phyloP scores from a whole-genome alignment of 2,113 vertebrate species.

The Catagonus wagneri region DNA sequence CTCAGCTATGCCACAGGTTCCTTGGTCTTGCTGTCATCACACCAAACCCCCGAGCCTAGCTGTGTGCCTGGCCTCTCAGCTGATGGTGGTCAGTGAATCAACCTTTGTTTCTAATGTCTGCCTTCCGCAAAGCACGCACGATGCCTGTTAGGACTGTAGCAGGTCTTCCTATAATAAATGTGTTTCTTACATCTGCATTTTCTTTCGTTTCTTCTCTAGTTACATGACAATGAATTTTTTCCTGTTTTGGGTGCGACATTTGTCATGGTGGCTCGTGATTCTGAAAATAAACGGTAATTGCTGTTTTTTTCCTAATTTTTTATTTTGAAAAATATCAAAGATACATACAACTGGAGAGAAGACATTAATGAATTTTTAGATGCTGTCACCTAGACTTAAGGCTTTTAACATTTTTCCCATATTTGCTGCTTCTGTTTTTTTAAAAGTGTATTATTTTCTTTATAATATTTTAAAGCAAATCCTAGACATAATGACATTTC shows the following conservation, averaged over 20 bases:
- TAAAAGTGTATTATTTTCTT: neutral
- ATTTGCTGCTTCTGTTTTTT: slow-evolving; percentile 29
- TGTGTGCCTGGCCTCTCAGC: neutral
- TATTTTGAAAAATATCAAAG: slow-evolving; percentile 59
- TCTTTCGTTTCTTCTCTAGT: slow-evolving; percentile 80
- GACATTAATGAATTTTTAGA: neutral
- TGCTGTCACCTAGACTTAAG: neutral
- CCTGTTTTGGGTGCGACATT: slow-evolving; percentile 96
- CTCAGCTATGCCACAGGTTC: neutral
- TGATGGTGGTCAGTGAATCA: neutral
- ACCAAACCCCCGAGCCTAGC: neutral
- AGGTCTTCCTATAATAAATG: neutral
- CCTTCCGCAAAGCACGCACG: neutral
- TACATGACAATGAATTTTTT: slow-evolving; percentile 88
- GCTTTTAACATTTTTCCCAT: slow-evolving; percentile 28
- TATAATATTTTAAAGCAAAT: slow-evolving; percentile 43
- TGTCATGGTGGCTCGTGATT: slow-evolving; percentile 98
- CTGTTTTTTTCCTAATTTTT: slow-evolving; percentile 34
- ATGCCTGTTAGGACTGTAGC: neutral
- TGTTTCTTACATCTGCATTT: slow-evolving; percentile 58
- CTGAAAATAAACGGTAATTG: slow-evolving; percentile 95
- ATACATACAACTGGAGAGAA: neutral
- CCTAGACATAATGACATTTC: slow-evolving; percentile 15
- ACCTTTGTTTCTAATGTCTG: neutral
- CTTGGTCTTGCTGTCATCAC: neutral